Percentiles rank a stretch among this genome's conserved stretches.
These are phyloP conservation scores for Timandra comae DNA, from an alignment of 2,888 invertebrate species.

Conservation along the genomic window DNA sequence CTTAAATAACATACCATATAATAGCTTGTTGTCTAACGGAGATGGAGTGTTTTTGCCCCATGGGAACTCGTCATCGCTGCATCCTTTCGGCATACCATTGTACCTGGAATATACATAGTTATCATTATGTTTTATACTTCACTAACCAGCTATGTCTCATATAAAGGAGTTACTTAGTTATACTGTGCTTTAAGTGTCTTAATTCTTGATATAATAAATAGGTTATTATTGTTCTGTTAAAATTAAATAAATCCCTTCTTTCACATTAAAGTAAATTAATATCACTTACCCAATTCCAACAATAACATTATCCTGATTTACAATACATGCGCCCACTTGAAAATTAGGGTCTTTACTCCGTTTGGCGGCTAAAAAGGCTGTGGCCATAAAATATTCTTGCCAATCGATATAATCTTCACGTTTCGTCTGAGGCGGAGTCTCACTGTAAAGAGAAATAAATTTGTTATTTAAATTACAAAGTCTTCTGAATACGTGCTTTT, in stretches of 20 bases:
- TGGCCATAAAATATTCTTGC: conserved; percentile 97
- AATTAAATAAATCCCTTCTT: too few species aligned
- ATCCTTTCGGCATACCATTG: conserved; percentile 97
- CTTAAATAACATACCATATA: conserved; percentile 88
- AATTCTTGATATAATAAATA: too few species aligned
- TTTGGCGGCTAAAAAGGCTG: conserved; percentile 92
- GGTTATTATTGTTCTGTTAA: too few species aligned
- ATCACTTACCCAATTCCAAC: conserved; percentile 86
- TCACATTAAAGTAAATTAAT: too few species aligned
- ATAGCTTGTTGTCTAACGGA: conserved; percentile 84
- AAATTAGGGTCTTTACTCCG: conserved; percentile 95
- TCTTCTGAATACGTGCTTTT: background rate
- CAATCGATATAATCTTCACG: conserved; percentile 84
- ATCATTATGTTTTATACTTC: too few species aligned
- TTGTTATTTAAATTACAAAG: too few species aligned
- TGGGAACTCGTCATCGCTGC: conserved; percentile 91
- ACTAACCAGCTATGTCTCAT: too few species aligned
- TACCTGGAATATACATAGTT: conserved; percentile 79
- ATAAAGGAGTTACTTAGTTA: too few species aligned
- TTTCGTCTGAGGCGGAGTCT: conserved; percentile 60
- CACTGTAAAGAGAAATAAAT: conserved; percentile 17
- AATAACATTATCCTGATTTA: conserved; percentile 89
- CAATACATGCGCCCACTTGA: conserved; percentile 97
- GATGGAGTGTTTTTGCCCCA: conserved; percentile 85
- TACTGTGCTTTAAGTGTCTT: too few species aligned